Base-by-base conservation (phyloP, 2,797 vertebrate species). In the Liparis tanakae region DNA sequence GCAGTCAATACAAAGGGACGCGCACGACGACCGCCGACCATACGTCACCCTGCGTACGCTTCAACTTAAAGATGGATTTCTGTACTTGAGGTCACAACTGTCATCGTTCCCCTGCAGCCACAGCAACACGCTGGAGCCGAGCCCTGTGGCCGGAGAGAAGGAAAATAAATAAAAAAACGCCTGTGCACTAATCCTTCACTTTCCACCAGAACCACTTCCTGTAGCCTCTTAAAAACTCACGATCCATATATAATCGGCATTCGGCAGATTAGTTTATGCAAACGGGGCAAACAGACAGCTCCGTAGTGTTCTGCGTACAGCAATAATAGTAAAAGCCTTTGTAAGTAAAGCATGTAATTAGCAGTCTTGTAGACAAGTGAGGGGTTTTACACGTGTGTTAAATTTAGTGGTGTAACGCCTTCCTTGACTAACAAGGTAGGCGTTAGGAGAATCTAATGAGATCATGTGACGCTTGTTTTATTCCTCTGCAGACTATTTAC, bases 161-260 rank as follows among this genome's bases (percentile, higher is more conserved):
- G 4, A 30, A 30, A 30, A 30, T 30, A 30, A 30, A 30, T 30
- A 1, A 30, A 81, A 83, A 79, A n/a, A n/a, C n/a, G 55, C 46
- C 48, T 34, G 14, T 60, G 81, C 66, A 60, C 67, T 79, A 85
- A 87, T 89, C 83, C 81, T 69, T 83, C 48, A 70, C 78, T 83
- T 65, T 85, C 61, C 63, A 30, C 34, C 79, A 70, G 67, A 30
- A 30, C 69, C 73, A 73, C 56, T 71, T 82, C 73, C 58, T 88
- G 70, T 86, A 72, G 74, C 78, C 79, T 83, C 82, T 87, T 87
- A 85, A 86, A 30, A 89, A 75, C 62, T 76, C 74, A 72, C 60
- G 5, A 72, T 76, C 72, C 85, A 82, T 80, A 70, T 60, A 73
- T 80, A 83, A 87, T 78, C 83, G 76, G 57, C 69, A 81, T 86